Evolutionary conservation across 2,113 vertebrate genomes (phyloP).

Genomic region (Tringa solitaria): DNA sequence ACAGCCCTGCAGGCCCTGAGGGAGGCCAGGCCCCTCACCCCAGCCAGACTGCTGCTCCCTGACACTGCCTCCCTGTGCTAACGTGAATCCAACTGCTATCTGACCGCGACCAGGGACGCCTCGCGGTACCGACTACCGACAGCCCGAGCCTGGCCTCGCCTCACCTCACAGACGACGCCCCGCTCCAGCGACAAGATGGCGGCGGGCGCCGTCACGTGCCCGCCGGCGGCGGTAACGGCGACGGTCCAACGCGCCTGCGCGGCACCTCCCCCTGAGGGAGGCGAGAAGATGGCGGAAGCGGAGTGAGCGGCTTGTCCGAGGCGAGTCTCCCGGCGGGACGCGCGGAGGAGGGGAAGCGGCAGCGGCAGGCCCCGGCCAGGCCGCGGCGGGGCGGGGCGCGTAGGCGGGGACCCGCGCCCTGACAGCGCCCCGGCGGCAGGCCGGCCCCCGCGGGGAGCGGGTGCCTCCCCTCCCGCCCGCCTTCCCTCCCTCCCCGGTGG

Average conservation of each 20-base stretch:
- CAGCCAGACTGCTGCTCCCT: accelerated
- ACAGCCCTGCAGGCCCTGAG: accelerated
- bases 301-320: conserved; percentile 70
- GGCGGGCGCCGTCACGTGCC: neutral
- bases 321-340: conserved; percentile 57
- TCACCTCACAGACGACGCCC: neutral
- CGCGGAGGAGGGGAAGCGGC: conserved; percentile 32
- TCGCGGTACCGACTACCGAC: accelerated
- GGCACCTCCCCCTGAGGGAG: conserved; percentile 69
- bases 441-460: neutral
- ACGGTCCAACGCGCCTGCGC: conserved; percentile 71
- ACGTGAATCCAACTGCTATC: accelerated
- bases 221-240: neutral
- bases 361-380: neutral
- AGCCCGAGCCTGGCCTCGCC: accelerated
- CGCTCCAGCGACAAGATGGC: neutral
- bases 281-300: conserved; percentile 81
- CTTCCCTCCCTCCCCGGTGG: neutral
- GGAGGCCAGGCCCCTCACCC: neutral
- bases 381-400: conserved; percentile 5
- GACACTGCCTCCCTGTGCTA: accelerated
- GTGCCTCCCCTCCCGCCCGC: neutral
- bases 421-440: neutral
- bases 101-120: accelerated
- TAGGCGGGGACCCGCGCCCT: neutral